phyloP scores from a whole-genome alignment of 2,797 vertebrate genomes.

The Sebastes ruberrimus region DNA sequence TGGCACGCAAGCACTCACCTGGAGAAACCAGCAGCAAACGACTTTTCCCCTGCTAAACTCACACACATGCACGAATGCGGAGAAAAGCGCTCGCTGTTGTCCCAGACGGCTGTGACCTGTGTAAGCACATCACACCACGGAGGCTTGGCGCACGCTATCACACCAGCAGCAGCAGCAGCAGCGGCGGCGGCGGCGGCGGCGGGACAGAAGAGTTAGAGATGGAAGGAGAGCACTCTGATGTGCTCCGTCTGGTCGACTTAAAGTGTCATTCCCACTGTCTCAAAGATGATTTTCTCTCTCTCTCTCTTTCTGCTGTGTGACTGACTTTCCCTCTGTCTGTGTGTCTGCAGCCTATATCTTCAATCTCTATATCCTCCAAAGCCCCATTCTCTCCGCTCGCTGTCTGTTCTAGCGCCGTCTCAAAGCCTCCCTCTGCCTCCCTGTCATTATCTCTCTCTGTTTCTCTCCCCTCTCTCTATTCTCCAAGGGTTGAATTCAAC shows the following conservation, averaged over 20 bases:
- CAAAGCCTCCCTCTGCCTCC: slow-evolving; percentile 74
- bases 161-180: slow-evolving; percentile 39
- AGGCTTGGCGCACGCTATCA: slow-evolving; percentile 55
- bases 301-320: slow-evolving; percentile 60
- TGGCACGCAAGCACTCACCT: slow-evolving; percentile 71
- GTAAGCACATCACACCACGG: slow-evolving; percentile 67
- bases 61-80: slow-evolving; percentile 42
- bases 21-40: slow-evolving; percentile 57
- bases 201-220: slow-evolving; percentile 62
- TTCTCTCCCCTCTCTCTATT: slow-evolving; percentile 66
- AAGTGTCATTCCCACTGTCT: slow-evolving; percentile 68
- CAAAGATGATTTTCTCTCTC: slow-evolving; percentile 56
- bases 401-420: slow-evolving; percentile 67
- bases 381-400: slow-evolving; percentile 69
- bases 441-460: slow-evolving; percentile 76
- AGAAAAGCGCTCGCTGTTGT: slow-evolving; percentile 50
- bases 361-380: slow-evolving; percentile 69
- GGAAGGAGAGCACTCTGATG: slow-evolving; percentile 62
- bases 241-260: slow-evolving; percentile 66
- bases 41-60: slow-evolving; percentile 48
- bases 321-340: slow-evolving; percentile 58
- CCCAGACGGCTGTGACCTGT: slow-evolving; percentile 75
- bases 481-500: slow-evolving; percentile 81
- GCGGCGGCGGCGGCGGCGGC: slow-evolving; percentile 9
- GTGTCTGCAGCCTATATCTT: slow-evolving; percentile 51